Evolutionary conservation across 2,797 vertebrate species (phyloP).

Genomic region (Ispidina picta): DNA sequence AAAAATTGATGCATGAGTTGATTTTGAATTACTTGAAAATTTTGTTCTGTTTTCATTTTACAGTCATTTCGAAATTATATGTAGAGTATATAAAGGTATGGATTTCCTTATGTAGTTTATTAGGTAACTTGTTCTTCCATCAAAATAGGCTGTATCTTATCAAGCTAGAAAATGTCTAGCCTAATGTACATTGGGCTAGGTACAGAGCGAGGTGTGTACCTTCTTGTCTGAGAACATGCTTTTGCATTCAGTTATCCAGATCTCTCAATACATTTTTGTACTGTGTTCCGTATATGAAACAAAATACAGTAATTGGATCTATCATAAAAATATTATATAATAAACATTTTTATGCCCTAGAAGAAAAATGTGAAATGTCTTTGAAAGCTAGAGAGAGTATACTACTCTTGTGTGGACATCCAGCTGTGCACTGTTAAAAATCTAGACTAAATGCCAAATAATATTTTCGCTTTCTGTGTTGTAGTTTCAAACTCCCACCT

Average conservation of each 20-base stretch:
- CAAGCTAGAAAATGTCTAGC: neutral
- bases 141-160: neutral
- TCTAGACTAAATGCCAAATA: neutral
- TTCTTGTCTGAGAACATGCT: neutral
- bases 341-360: neutral
- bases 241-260: neutral
- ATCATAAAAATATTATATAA: neutral
- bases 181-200: neutral
- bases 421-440: neutral
- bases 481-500: neutral
- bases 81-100: neutral
- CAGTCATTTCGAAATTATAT: neutral
- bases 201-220: neutral
- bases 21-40: neutral
- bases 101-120: neutral
- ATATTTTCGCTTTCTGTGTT: neutral
- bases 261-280: neutral
- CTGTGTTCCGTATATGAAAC: neutral
- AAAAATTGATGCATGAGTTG: neutral
- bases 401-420: neutral
- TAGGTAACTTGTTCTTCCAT: neutral
- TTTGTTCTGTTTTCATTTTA: slow-evolving; percentile 3
- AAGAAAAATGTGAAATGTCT: neutral
- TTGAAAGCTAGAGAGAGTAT: neutral
- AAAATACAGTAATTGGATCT: neutral